phyloP scores from a whole-genome alignment of 2,797 vertebrate species.

The Microhierax caerulescens region DNA sequence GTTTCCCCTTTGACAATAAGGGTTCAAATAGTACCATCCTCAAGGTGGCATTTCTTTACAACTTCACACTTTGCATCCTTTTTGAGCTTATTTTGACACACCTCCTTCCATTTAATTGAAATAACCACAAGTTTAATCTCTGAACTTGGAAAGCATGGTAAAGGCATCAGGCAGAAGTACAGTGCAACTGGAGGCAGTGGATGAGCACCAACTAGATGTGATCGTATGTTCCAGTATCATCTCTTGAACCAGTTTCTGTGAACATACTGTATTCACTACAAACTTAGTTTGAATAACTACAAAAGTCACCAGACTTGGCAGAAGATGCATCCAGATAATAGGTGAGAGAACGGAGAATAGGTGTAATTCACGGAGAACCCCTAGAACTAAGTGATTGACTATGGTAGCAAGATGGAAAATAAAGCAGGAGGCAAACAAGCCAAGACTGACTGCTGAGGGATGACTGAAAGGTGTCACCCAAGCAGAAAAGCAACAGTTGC shows the following conservation, averaged over 20 bases:
- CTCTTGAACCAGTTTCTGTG: background rate
- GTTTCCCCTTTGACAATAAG: background rate
- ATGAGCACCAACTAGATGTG: accelerated
- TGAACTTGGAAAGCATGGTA: background rate
- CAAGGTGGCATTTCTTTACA: accelerated
- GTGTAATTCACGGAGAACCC: too few species aligned
- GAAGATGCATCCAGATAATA: accelerated
- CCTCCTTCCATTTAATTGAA: background rate
- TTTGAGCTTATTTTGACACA: background rate
- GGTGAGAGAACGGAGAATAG: too few species aligned
- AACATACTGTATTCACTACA: background rate
- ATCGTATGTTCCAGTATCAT: accelerated
- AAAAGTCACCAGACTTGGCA: background rate
- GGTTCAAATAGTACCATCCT: background rate
- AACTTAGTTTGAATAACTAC: background rate
- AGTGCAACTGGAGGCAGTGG: background rate
- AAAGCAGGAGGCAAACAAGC: background rate
- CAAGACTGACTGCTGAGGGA: background rate
- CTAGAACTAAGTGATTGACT: background rate
- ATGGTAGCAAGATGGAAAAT: background rate
- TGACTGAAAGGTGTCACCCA: background rate
- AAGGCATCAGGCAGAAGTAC: background rate
- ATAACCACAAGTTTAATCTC: background rate
- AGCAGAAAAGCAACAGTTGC: background rate
- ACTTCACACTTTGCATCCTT: accelerated